Conservation (phyloP, 2,797 vertebrate species). For the Schizopygopsis pylzovi region DNA sequence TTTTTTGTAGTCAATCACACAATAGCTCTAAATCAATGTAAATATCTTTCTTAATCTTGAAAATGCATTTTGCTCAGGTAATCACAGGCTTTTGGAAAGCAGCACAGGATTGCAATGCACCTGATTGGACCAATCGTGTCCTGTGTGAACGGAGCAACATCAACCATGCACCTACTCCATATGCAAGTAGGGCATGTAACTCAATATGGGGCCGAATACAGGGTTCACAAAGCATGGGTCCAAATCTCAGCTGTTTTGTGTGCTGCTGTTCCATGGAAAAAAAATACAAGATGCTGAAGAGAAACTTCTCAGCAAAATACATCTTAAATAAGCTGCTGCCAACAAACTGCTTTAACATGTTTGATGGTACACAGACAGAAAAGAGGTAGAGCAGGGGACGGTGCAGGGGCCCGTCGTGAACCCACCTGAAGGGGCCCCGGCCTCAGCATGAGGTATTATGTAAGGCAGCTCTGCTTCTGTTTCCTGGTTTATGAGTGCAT, state of each 20-base stretch:
- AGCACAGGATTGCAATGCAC: neutral
- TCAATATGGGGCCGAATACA: neutral
- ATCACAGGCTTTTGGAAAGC: neutral
- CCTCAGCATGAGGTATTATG: constrained; percentile 75
- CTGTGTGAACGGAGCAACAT: neutral
- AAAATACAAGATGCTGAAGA: neutral
- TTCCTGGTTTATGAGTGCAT: constrained; percentile 67
- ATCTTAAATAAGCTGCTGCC: neutral
- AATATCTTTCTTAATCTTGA: neutral
- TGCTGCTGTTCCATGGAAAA: neutral
- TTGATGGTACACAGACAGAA: neutral
- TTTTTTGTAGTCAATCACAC: neutral
- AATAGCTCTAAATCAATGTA: neutral
- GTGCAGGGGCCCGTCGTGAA: constrained; percentile 18
- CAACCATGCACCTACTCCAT: neutral
- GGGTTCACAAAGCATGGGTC: neutral
- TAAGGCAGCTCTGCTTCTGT: constrained; percentile 73
- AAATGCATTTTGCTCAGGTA: neutral
- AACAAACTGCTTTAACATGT: neutral
- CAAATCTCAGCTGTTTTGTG: neutral
- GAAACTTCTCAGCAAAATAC: neutral
- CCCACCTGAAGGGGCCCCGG: constrained; percentile 68
- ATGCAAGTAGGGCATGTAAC: neutral
- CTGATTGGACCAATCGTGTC: neutral
- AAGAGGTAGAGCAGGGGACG: neutral